Evolutionary conservation across 2,113 vertebrate genomes (phyloP).

Genomic region (Toxostoma redivivum): DNA sequence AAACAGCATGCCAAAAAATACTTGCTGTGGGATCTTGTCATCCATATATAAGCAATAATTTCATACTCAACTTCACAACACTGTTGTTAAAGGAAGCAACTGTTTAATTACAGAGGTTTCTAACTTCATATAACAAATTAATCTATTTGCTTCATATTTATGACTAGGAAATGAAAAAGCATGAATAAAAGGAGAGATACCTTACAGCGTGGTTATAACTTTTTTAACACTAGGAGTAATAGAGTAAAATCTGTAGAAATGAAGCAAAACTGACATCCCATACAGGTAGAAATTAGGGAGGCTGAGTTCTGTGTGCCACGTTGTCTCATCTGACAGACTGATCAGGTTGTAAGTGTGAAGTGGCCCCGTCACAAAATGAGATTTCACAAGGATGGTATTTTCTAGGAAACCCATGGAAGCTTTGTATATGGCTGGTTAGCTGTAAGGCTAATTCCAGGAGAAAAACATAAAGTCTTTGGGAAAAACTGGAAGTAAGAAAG

Average conservation of each 20-base stretch:
- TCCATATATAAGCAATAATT: background rate
- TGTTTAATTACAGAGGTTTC: slow-evolving; percentile 10
- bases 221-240: background rate
- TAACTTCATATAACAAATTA: background rate
- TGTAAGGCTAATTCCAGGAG: background rate
- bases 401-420: background rate
- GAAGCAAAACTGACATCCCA: background rate
- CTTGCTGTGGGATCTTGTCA: background rate
- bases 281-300: background rate
- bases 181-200: background rate
- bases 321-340: background rate
- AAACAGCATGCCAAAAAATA: background rate
- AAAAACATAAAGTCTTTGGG: background rate
- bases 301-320: background rate
- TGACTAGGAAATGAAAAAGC: background rate
- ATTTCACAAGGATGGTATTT: background rate
- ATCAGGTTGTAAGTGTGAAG: background rate
- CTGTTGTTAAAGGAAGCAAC: background rate
- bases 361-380: background rate
- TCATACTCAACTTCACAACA: background rate
- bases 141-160: slow-evolving; percentile 6
- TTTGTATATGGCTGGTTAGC: background rate
- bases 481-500: background rate
- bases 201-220: background rate
- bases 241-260: background rate